Evolutionary conservation across 2,888 invertebrate species (phyloP).

Genomic region (Onthophagus sagittarius): DNA sequence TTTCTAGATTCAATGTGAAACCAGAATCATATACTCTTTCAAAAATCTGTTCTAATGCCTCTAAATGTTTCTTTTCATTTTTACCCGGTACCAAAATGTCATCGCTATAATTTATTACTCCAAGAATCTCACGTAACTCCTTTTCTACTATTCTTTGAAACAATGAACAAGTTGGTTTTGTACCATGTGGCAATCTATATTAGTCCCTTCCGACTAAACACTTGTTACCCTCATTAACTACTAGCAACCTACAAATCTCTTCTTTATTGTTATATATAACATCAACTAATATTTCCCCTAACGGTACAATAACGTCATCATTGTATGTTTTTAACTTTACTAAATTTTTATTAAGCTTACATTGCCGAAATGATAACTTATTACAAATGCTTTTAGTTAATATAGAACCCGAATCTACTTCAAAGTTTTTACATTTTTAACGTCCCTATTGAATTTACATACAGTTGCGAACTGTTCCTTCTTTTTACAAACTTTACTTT

Average conservation of each 20-base stretch:
- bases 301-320: conserved; percentile 10
- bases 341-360: neutral
- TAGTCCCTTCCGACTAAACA: conserved; percentile 16
- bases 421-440: conserved; percentile 13
- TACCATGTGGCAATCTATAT: conserved; percentile 36
- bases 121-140: conserved; percentile 34
- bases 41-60: conserved; percentile 32
- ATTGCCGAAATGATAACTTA: conserved; percentile 14
- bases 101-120: conserved; percentile 35
- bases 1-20: conserved; percentile 34
- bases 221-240: conserved; percentile 1
- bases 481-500: conserved; percentile 20
- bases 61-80: conserved; percentile 28
- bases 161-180: conserved; percentile 41
- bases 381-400: conserved; percentile 13
- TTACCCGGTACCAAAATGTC: conserved; percentile 36
- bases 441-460: conserved; percentile 7
- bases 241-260: conserved; percentile 10
- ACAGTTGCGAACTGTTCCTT: conserved; percentile 19
- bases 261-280: conserved; percentile 4
- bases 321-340: conserved; percentile 13
- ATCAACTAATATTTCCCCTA: conserved; percentile 5
- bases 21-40: conserved; percentile 30
- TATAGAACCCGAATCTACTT: conserved; percentile 17
- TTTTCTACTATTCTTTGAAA: conserved; percentile 38